Percentiles rank a stretch among this genome's conserved stretches.
Conservation (phyloP, 2,113 vertebrate genomes). For the Nerophis lumbriciformis region DNA sequence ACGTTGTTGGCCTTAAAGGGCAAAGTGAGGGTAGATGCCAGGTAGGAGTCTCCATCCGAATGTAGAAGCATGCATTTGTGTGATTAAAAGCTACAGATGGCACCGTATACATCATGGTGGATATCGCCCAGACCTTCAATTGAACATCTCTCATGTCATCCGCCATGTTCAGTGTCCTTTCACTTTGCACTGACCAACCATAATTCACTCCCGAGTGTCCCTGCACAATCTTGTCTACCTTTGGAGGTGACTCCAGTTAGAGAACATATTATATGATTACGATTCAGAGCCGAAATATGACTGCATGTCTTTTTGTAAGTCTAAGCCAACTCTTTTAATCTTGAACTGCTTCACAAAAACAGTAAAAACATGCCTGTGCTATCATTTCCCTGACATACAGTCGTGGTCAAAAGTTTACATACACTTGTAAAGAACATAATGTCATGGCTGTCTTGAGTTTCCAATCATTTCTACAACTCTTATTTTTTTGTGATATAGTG, state of each 20-base stretch:
- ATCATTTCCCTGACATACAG: no score
- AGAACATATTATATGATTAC: no score
- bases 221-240: background rate
- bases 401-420: no score
- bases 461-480: no score
- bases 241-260: background rate
- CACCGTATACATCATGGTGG: conserved; percentile 24
- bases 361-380: no score
- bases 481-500: no score
- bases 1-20: conserved; percentile 32
- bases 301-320: no score
- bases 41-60: background rate
- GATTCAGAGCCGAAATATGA: no score
- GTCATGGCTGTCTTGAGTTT: no score
- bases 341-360: no score
- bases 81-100: conserved; percentile 14
- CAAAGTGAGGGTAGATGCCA: conserved; percentile 17
- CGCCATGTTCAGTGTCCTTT: conserved; percentile 7
- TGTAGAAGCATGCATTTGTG: conserved; percentile 15
- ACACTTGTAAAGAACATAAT: no score
- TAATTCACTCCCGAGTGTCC: background rate
- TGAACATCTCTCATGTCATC: conserved; percentile 13
- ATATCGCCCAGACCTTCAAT: conserved; percentile 35
- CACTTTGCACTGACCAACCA: conserved; percentile 1
- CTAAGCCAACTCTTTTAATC: no score